Evolutionary conservation across 35 echinoderm and acorn worm species (phyloP), one percentile per base, ranked within the genome.

Genomic region (Apostichopus californicus): DNA sequence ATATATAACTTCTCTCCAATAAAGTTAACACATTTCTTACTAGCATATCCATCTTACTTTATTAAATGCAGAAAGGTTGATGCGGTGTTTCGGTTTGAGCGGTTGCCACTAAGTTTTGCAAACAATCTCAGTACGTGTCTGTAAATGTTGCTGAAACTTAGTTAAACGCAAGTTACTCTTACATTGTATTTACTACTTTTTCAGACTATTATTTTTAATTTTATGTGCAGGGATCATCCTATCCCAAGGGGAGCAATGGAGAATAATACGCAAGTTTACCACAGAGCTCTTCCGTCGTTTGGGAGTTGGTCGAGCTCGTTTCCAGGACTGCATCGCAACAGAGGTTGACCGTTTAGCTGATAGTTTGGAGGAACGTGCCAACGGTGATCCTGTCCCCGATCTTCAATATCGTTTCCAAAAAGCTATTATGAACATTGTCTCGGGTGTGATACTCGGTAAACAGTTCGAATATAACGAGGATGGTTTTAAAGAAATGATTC

Each of bases 391-490:
- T 18, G 63, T 89, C 11, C 21, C 60, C 1, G 86, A 89, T 53
- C 2, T 89, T 17, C 86, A 23, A 13, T 72, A 6, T n/a, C 86
- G 64, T 52, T 72, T 89, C 11, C 23, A 89, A 54, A 71, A 66
- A 89, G 86, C 61, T 8, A 73, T 89, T 6, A 72, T 75, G 23
- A 89, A 89, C 86, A 89, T 89, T 75, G 86, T 89, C 11, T 72
- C 86, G 7, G 86, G 86, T 75, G 60, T 89, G 1, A 54, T 72
- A 4, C 28, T 89, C 8, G 86, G 64, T 24, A 89, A 89, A 46
- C 86, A 89, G 34, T 89, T 89, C 34, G 86, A 89, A 60, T 72
- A 89, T 26, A 63, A 18, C 9, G 86, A 89, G n/a, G 57, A 21
- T 55, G 25, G 17, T 0, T 89, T 89, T 55, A 75, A 71, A 64